phyloP scores from a whole-genome alignment of 2,797 vertebrate species.

The Spatula clypeata region DNA sequence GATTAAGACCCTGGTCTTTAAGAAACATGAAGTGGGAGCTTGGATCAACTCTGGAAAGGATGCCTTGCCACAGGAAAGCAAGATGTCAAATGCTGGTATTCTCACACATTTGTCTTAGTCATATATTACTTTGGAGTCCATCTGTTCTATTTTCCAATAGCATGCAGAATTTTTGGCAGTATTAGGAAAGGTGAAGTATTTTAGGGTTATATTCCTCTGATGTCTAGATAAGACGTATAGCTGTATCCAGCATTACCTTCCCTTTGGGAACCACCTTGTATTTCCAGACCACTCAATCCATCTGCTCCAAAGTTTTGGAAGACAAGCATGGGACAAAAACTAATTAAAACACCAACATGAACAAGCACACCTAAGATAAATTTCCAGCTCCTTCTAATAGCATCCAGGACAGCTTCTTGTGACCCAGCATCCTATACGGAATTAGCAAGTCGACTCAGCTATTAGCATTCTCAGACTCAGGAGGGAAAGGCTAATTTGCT shows the following conservation, averaged over 20 bases:
- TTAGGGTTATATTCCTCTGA: background rate
- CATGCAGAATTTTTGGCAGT: background rate
- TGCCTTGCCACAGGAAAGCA: background rate
- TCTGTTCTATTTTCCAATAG: constrained; percentile 23
- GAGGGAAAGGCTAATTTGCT: background rate
- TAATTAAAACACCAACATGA: background rate
- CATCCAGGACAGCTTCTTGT: background rate
- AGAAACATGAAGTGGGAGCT: background rate
- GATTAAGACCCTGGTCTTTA: background rate
- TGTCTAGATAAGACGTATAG: background rate
- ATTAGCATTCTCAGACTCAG: background rate
- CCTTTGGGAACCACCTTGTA: background rate
- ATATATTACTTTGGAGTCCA: background rate
- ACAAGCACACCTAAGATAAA: background rate
- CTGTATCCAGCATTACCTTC: background rate
- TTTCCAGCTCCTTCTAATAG: background rate
- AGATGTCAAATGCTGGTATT: background rate
- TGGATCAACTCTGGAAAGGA: background rate
- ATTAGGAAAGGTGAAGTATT: background rate
- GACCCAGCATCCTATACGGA: background rate
- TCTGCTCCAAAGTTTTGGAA: background rate
- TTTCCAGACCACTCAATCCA: background rate
- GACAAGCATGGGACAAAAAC: background rate
- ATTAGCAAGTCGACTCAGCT: background rate
- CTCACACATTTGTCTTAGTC: background rate